Percentiles rank a stretch among this genome's conserved stretches.
phyloP scores from a whole-genome alignment of 2,797 vertebrate species.

The Cossypha caffra region DNA sequence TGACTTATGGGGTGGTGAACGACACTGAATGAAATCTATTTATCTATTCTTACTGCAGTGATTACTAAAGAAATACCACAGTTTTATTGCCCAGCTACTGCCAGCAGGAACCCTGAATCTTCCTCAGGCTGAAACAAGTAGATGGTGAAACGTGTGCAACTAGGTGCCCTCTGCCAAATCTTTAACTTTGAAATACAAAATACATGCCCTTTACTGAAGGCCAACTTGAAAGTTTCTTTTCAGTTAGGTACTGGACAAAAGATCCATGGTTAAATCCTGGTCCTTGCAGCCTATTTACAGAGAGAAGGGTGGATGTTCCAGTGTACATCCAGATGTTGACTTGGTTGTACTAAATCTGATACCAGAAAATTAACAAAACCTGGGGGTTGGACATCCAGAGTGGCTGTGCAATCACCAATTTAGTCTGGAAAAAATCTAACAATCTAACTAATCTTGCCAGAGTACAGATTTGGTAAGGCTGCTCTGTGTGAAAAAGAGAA shows the following conservation, averaged over 20 bases:
- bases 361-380: not conserved
- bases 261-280: not conserved
- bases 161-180: not conserved
- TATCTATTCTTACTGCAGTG: not conserved
- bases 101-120: not conserved
- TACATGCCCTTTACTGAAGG: not conserved
- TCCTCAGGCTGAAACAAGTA: not conserved
- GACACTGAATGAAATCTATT: not conserved
- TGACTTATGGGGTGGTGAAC: not conserved
- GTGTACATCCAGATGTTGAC: not conserved
- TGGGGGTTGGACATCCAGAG: not conserved
- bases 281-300: not conserved
- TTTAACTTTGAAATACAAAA: not conserved
- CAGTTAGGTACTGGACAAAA: not conserved
- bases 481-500: not conserved
- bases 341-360: not conserved
- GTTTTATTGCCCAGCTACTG: not conserved
- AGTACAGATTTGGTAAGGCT: not conserved
- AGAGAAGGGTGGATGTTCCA: not conserved
- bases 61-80: not conserved
- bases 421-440: not conserved
- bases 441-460: too few relatives aligned
- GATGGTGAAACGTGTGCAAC: not conserved
- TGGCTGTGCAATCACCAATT: not conserved
- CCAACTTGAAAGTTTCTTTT: not conserved